A percentile compares a stretch with the other conserved stretches of the same genome.
phyloP scores from a whole-genome alignment of 2,888 invertebrate genomes.

The Netelia melanura region DNA sequence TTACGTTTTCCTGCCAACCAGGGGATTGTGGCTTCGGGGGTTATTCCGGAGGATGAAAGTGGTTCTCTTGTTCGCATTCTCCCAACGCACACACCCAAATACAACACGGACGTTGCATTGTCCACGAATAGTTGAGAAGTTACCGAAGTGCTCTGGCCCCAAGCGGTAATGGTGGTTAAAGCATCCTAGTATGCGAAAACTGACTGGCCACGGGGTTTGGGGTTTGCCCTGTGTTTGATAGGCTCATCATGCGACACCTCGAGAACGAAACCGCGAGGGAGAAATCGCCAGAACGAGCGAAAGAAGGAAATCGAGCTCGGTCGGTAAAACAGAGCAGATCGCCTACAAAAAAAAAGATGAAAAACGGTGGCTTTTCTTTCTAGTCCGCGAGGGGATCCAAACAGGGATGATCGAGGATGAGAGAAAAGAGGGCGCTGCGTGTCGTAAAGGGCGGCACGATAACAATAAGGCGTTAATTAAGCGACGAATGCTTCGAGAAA shows the following conservation, averaged over 20 bases:
- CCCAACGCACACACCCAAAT: not conserved
- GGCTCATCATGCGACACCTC: not conserved
- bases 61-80: slow-evolving; percentile 20
- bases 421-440: slow-evolving; percentile 30
- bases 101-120: not conserved
- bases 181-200: slow-evolving; percentile 24
- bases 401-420: slow-evolving; percentile 3
- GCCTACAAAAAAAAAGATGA: slow-evolving; percentile 14
- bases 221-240: slow-evolving; percentile 9
- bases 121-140: slow-evolving; percentile 63
- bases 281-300: not conserved
- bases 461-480: slow-evolving; percentile 79
- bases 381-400: too few relatives aligned
- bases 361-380: not conserved
- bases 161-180: slow-evolving; percentile 40
- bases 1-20: slow-evolving; percentile 41
- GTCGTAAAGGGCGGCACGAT: slow-evolving; percentile 63
- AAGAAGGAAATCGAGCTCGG: not conserved
- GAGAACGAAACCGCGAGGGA: not conserved
- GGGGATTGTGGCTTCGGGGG: slow-evolving; percentile 48
- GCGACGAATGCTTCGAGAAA: slow-evolving; percentile 58
- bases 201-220: not conserved
- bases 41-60: slow-evolving; percentile 65
- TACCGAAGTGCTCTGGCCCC: slow-evolving; percentile 29
- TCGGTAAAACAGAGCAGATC: not conserved